Percentiles rank a stretch among this genome's conserved stretches.
phyloP scores from a whole-genome alignment of 2,113 vertebrate species.

The Arothron firmamentum region DNA sequence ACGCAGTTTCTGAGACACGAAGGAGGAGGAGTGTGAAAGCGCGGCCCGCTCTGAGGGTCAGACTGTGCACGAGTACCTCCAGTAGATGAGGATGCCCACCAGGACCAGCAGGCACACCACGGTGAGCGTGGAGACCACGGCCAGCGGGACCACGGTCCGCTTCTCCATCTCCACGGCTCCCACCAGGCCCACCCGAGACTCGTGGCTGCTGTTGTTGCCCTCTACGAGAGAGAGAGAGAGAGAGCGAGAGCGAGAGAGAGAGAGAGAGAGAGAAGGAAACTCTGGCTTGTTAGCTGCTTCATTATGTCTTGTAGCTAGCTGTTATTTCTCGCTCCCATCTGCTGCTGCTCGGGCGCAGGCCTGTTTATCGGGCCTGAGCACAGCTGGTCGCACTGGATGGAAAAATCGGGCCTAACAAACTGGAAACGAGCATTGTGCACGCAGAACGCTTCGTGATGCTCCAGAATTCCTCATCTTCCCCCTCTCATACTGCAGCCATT shows the following conservation, averaged over 20 bases:
- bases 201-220: conserved; percentile 98
- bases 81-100: conserved; percentile 97
- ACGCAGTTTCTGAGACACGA: conserved; percentile 86
- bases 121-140: conserved; percentile 93
- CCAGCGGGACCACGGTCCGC: conserved; percentile 91
- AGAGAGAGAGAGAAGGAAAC: too few species aligned
- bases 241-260: background rate
- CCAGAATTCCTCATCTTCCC: too few species aligned
- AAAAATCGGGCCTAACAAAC: background rate
- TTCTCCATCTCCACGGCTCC: conserved; percentile 84
- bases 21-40: background rate
- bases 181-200: conserved; percentile 90
- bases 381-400: background rate
- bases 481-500: too few species aligned
- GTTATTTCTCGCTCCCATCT: background rate
- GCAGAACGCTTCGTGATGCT: background rate
- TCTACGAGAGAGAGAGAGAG: conserved; percentile 73
- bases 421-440: background rate
- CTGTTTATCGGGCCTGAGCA: background rate
- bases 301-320: background rate
- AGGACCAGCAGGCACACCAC: conserved; percentile 94
- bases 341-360: background rate
- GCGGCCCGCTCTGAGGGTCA: background rate
- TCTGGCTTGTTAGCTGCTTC: background rate
- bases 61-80: conserved; percentile 78